phyloP scores from a whole-genome alignment of 2,797 vertebrate genomes.

The Loriculus beryllinus region DNA sequence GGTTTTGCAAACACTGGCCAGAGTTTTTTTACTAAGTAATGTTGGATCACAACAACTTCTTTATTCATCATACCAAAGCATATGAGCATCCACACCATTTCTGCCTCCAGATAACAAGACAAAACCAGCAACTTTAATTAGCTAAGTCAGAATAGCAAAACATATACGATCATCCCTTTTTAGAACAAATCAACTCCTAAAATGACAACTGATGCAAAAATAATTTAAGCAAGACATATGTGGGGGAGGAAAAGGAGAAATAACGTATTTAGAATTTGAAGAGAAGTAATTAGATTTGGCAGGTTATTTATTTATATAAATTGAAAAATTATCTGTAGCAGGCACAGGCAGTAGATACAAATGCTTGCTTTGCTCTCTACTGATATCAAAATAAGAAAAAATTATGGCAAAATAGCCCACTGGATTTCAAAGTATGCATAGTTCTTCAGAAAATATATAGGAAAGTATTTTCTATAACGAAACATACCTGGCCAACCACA shows the following conservation, averaged over 20 bases:
- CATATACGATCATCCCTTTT: conserved; percentile 69
- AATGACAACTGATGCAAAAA: conserved; percentile 78
- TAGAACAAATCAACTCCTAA: conserved; percentile 69
- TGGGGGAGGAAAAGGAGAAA: conserved; percentile 63
- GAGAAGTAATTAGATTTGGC: conserved; percentile 78
- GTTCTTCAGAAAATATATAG: neutral
- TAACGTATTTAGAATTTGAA: conserved; percentile 75
- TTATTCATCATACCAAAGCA: neutral
- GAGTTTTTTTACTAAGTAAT: neutral
- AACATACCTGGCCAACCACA: neutral
- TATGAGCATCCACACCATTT: conserved; percentile 31
- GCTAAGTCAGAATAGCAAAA: conserved; percentile 74
- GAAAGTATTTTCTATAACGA: conserved; percentile 19
- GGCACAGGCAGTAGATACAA: conserved; percentile 41
- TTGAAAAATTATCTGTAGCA: conserved; percentile 73
- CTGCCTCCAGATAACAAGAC: conserved; percentile 49
- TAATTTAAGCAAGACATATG: conserved; percentile 76
- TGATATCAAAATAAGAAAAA: conserved; percentile 24
- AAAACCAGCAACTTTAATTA: conserved; percentile 74
- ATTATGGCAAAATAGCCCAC: conserved; percentile 11
- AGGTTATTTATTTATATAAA: conserved; percentile 82
- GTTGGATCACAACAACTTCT: neutral
- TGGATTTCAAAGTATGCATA: conserved; percentile 35
- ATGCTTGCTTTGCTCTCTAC: conserved; percentile 41
- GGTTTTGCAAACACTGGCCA: neutral